Conservation (phyloP, 2,888 invertebrate species). For the Oligia fasciuncula region DNA sequence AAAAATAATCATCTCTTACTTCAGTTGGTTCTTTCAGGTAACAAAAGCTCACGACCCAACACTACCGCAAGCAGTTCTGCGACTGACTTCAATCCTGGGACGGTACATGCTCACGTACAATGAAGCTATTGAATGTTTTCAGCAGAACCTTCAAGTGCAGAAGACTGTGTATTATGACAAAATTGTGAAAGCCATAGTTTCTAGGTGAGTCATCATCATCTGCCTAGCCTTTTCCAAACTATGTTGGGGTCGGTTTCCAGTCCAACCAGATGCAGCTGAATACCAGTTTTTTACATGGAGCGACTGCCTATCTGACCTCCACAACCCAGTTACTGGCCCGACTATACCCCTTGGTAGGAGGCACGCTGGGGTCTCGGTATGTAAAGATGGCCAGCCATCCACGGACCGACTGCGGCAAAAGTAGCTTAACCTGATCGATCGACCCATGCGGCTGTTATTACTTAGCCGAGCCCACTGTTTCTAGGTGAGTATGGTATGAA, state of each 20-base stretch:
- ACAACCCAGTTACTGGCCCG: not conserved
- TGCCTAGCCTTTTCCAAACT: not conserved
- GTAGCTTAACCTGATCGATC: not conserved
- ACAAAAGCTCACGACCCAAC: conserved; percentile 75
- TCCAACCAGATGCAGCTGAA: not conserved
- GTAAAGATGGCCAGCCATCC: not conserved
- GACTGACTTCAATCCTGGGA: conserved; percentile 74
- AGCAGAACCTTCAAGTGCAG: conserved; percentile 81
- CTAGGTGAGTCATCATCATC: conserved; percentile 72
- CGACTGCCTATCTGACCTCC: not conserved
- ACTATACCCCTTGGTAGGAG: not conserved
- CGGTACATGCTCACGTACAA: conserved; percentile 79
- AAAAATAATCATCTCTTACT: not conserved
- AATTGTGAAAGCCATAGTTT: conserved; percentile 72
- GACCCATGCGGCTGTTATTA: not conserved
- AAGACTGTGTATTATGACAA: conserved; percentile 74
- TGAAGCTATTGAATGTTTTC: conserved; percentile 73
- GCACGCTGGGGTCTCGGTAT: not conserved
- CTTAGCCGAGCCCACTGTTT: conserved; percentile 41
- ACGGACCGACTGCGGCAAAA: not conserved
- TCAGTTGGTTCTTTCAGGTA: conserved; percentile 63
- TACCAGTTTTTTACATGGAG: not conserved
- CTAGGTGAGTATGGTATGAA: conserved; percentile 70
- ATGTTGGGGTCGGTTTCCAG: not conserved
- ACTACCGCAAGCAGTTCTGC: conserved; percentile 73